Percentiles rank a stretch among this genome's conserved stretches.
These are phyloP conservation scores for Corythoichthys intestinalis DNA, from an alignment of 2,113 vertebrate species.

Conservation along the genomic window DNA sequence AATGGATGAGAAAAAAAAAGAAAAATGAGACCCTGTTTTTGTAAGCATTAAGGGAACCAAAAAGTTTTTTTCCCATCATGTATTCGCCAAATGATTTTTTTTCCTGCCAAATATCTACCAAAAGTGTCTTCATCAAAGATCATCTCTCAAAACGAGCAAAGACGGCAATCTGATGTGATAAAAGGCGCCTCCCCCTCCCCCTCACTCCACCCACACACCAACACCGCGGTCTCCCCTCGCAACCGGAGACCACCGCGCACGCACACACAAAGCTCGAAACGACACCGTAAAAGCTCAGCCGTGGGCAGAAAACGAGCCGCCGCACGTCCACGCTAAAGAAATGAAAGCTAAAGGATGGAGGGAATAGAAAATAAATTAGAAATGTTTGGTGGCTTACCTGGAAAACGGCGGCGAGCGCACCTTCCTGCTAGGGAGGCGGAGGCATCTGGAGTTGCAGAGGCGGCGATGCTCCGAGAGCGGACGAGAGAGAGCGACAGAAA, in stretches of 20 bases:
- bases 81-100: no score
- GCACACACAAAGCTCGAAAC: not conserved
- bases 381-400: constrained; percentile 54
- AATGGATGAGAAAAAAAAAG: no score
- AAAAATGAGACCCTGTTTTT: no score
- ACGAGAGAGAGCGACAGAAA: constrained; percentile 19
- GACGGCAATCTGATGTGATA: constrained; percentile 61
- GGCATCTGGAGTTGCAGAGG: constrained; percentile 56
- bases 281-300: not conserved
- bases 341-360: not conserved
- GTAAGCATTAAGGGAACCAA: no score
- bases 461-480: constrained; percentile 26
- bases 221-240: constrained; percentile 61
- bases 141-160: not conserved
- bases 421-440: constrained; percentile 51
- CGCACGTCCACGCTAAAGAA: not conserved
- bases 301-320: constrained; percentile 1
- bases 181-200: constrained; percentile 49
- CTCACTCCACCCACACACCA: constrained; percentile 60
- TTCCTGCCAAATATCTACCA: no score
- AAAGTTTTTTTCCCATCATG: no score
- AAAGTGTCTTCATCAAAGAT: constrained; percentile 31
- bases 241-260: constrained; percentile 41
- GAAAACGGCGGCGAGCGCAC: constrained; percentile 38
- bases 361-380: not conserved